Evolutionary conservation across 1,140 invertebrate genomes (phyloP).

Genomic region (Ceratina calcarata): DNA sequence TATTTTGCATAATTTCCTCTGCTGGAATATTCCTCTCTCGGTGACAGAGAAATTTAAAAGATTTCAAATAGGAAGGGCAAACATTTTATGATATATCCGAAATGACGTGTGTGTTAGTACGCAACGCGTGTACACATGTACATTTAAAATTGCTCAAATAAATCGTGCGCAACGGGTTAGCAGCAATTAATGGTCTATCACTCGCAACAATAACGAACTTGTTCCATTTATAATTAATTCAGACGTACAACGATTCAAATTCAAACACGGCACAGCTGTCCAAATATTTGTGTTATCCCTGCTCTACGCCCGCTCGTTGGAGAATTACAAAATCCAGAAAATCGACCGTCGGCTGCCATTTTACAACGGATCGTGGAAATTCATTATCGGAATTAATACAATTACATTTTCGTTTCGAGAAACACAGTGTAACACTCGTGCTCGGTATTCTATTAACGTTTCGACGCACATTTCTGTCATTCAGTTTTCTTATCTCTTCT

Average conservation of each 20-base stretch:
- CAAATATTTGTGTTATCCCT: slow-evolving; percentile 29
- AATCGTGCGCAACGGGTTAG: not conserved
- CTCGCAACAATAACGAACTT: slow-evolving; percentile 29
- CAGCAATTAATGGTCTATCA: slow-evolving; percentile 9
- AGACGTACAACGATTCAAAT: slow-evolving; percentile 34
- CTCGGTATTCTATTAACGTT: too few relatives aligned
- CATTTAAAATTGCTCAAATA: slow-evolving; percentile 19
- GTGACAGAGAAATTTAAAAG: not conserved
- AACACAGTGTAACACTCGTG: too few relatives aligned
- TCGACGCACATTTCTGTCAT: too few relatives aligned
- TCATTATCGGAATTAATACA: not conserved
- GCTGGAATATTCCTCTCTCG: not conserved
- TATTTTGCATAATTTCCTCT: not conserved
- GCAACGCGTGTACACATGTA: slow-evolving; percentile 4
- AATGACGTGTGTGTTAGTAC: not conserved
- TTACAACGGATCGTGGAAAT: not conserved
- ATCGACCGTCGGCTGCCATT: not conserved
- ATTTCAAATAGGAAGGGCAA: not conserved
- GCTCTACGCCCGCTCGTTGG: not conserved
- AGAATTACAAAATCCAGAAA: slow-evolving; percentile 30
- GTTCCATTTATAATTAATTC: slow-evolving; percentile 41
- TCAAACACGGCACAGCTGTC: slow-evolving; percentile 18
- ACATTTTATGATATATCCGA: not conserved
- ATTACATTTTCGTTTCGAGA: not conserved
- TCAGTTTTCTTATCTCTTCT: too few relatives aligned